Evolutionary conservation across 2,113 vertebrate genomes (phyloP).

Genomic region (Raja brachyura): DNA sequence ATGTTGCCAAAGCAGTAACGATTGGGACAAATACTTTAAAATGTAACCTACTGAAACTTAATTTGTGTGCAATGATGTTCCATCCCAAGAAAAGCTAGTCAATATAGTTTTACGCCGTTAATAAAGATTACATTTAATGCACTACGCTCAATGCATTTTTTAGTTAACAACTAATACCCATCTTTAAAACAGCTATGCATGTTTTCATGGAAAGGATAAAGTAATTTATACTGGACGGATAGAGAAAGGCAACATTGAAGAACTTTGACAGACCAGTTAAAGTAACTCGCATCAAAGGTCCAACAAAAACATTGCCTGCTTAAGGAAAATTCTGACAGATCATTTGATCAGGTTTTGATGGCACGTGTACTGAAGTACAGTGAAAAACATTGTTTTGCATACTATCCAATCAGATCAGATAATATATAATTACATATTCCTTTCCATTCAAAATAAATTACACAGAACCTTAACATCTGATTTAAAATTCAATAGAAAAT

Average conservation of each 20-base stretch:
- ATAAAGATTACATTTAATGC: background rate
- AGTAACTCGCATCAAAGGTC: background rate
- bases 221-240: background rate
- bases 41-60: background rate
- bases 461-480: background rate
- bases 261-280: background rate
- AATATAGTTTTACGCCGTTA: background rate
- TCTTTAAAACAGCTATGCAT: background rate
- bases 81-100: background rate
- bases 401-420: too few species aligned
- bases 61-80: background rate
- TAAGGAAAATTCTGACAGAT: background rate
- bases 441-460: background rate
- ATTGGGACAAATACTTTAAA: background rate
- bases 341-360: background rate
- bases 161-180: background rate
- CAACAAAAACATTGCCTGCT: background rate
- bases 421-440: background rate
- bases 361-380: too few species aligned
- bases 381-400: too few species aligned
- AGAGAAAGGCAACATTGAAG: background rate
- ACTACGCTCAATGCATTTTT: background rate
- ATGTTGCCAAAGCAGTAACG: background rate
- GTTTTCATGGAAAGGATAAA: background rate
- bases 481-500: background rate